A percentile compares a stretch with the other conserved stretches of the same genome.
phyloP scores from a whole-genome alignment of 2,888 invertebrate genomes.

The Lycaena phlaeas region DNA sequence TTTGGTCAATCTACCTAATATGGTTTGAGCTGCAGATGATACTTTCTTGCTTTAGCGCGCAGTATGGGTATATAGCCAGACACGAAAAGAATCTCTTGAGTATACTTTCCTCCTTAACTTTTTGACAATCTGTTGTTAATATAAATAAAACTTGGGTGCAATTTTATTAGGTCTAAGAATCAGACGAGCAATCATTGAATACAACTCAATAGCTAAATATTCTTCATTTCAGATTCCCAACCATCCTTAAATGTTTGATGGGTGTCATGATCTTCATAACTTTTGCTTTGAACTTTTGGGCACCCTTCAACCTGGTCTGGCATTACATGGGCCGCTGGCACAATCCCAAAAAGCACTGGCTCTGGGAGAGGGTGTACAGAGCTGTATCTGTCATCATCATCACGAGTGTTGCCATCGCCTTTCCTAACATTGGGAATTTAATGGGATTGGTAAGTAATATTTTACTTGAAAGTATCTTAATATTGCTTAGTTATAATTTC shows the following conservation, averaged over 20 bases:
- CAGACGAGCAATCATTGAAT: too few relatives aligned
- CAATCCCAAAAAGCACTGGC: slow-evolving; percentile 39
- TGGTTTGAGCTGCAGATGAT: too few relatives aligned
- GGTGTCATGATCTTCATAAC: slow-evolving; percentile 62
- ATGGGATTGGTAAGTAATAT: slow-evolving; percentile 51
- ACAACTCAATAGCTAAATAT: too few relatives aligned
- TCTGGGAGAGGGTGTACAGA: slow-evolving; percentile 57
- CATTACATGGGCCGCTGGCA: slow-evolving; percentile 47
- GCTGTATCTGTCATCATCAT: slow-evolving; percentile 40
- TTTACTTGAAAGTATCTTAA: neutral
- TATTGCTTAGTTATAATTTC: neutral
- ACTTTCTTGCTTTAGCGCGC: too few relatives aligned
- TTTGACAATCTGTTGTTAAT: too few relatives aligned
- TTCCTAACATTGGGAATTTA: slow-evolving; percentile 56
- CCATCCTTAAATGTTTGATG: slow-evolving; percentile 51
- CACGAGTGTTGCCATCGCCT: slow-evolving; percentile 47
- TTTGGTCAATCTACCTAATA: too few relatives aligned
- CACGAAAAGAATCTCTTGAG: too few relatives aligned
- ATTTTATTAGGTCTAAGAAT: too few relatives aligned
- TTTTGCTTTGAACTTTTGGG: slow-evolving; percentile 61
- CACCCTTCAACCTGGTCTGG: slow-evolving; percentile 61
- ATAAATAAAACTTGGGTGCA: too few relatives aligned
- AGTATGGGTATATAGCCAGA: too few relatives aligned
- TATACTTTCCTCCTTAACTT: too few relatives aligned
- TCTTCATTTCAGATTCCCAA: slow-evolving; percentile 53